Conservation (phyloP, 2,888 invertebrate genomes). For the Dichetophora obliterata region DNA sequence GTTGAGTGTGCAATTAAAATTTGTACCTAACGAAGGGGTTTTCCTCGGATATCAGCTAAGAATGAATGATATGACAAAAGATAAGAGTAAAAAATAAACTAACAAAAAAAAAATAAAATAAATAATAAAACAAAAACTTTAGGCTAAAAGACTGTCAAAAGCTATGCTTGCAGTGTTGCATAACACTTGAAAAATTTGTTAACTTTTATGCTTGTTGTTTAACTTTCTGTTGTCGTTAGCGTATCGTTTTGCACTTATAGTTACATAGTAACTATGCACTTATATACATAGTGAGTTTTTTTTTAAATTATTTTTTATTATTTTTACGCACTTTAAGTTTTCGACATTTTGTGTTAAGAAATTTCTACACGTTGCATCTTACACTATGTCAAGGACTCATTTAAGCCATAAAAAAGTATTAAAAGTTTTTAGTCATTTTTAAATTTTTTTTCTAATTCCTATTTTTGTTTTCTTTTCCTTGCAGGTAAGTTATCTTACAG, state of each 20-base stretch:
- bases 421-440: too few species aligned
- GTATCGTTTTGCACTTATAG: too few species aligned
- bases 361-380: too few species aligned
- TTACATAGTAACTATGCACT: too few species aligned
- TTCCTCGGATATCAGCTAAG: neutral
- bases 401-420: too few species aligned
- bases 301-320: neutral
- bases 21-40: neutral
- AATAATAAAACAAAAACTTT: neutral
- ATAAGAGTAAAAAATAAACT: neutral
- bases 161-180: too few species aligned
- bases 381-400: too few species aligned
- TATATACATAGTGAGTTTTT: neutral
- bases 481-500: neutral
- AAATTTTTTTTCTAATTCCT: too few species aligned
- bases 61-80: neutral
- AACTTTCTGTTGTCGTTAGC: too few species aligned
- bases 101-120: neutral
- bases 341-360: neutral
- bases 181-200: too few species aligned
- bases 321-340: neutral
- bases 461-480: neutral
- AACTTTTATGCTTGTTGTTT: too few species aligned
- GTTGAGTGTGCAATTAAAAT: conserved; percentile 15
- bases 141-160: too few species aligned